Conservation (phyloP, 2,888 invertebrate species). For the Mesorhabditis belari region DNA sequence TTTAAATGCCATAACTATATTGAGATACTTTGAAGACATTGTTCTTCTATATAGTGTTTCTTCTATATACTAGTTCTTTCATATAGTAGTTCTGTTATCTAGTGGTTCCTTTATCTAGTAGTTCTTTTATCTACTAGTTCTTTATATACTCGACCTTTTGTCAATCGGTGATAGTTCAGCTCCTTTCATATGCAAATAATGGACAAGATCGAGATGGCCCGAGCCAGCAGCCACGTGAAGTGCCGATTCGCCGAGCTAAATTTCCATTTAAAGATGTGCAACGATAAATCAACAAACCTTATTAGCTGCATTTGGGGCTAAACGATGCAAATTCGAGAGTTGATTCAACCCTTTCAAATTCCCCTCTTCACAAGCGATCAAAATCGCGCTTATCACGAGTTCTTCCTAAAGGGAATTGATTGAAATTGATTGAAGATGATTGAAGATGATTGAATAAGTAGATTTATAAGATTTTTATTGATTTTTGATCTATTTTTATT, state of each 20-base stretch:
- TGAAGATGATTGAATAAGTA: no score
- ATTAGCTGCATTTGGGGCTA: conserved; percentile 59
- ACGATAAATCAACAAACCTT: conserved; percentile 55
- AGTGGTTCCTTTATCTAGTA: no score
- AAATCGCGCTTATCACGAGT: conserved; percentile 59
- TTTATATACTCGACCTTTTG: not conserved
- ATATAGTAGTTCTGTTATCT: not conserved
- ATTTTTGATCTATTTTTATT: no score
- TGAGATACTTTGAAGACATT: no score
- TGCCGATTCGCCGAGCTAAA: conserved; percentile 61
- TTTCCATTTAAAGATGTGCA: no score
- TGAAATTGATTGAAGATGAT: not conserved
- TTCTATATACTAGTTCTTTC: not conserved
- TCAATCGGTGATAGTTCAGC: conserved; percentile 11
- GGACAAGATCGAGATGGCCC: conserved; percentile 59
- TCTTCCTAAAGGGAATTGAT: conserved; percentile 59
- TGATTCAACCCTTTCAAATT: conserved; percentile 60
- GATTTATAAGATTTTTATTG: no score
- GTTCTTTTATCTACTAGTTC: not conserved
- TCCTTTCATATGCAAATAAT: conserved; percentile 56
- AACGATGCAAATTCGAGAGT: conserved; percentile 57
- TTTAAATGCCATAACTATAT: no score
- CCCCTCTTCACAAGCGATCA: conserved; percentile 61
- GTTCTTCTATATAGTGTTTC: no score
- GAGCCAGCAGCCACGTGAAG: conserved; percentile 61